Conservation (phyloP, 1,140 invertebrate genomes). For the Heliconius hermathena region DNA sequence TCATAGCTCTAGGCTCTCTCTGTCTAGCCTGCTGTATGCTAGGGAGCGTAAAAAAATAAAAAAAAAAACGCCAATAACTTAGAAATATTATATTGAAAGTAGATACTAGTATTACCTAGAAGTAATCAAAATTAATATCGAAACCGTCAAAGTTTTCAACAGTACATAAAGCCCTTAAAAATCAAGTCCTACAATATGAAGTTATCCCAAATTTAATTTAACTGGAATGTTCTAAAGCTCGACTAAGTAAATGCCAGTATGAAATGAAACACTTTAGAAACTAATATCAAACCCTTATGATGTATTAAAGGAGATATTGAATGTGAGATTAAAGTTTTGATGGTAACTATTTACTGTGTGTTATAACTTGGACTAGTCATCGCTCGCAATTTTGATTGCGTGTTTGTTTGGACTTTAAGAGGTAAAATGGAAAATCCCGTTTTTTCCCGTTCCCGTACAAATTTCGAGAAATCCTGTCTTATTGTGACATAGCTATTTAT, state of each 20-base stretch:
- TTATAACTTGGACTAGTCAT: not conserved
- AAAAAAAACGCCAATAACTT: too few species aligned
- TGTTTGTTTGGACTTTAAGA: too few species aligned
- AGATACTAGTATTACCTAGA: not conserved
- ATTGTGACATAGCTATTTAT: too few species aligned
- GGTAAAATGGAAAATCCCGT: too few species aligned
- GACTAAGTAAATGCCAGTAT: not conserved
- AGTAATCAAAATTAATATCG: not conserved
- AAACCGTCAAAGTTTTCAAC: not conserved
- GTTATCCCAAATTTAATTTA: not conserved
- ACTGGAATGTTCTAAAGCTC: not conserved
- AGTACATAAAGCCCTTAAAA: not conserved
- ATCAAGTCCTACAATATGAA: not conserved
- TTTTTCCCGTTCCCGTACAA: too few species aligned
- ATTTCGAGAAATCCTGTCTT: too few species aligned
- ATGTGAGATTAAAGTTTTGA: not conserved
- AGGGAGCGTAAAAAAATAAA: too few species aligned
- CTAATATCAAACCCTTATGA: slow-evolving; percentile 9
- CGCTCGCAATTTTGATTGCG: too few species aligned
- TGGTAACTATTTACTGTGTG: not conserved
- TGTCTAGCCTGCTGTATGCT: too few species aligned
- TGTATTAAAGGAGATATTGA: not conserved
- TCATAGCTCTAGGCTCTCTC: too few species aligned
- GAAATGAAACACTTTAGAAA: slow-evolving; percentile 14
- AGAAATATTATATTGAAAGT: not conserved